Evolutionary conservation across 2,888 invertebrate genomes (phyloP), one percentile per base, ranked within the genome.

Genomic region (Atherix ibis): DNA sequence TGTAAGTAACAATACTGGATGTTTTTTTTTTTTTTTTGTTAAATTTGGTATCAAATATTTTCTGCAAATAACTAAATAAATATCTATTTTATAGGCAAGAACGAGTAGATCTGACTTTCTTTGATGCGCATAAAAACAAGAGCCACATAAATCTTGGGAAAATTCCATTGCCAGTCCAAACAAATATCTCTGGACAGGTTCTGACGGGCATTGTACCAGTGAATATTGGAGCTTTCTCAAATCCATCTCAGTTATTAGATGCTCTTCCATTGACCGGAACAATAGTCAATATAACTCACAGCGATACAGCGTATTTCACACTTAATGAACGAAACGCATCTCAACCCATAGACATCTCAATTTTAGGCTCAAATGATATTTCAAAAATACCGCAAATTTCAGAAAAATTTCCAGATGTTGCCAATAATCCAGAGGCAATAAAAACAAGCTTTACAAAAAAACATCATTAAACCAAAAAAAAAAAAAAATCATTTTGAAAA

Each of bases 41-140:
- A 17, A 34, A 19, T 24, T 15, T 18, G n/a, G 2, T 15, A 27
- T 9, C n/a, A n/a, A 18, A n/a, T n/a, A n/a, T n/a, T n/a, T n/a
- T n/a, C n/a, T n/a, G n/a, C n/a, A n/a, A n/a, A n/a, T n/a, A n/a
- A n/a, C n/a, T n/a, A n/a, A n/a, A 31, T 27, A 6, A 34, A n/a
- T 31, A 12, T 27, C 27, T 27, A 18, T 10, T 28, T 32, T 16
- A 34, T 44, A 66, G 67, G 5, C 63, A 65, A 36, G 67, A 69
- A 47, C 62, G 66, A 38, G 62, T 70, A 2, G 67, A 68, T 44
- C 46, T 70, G 24, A 65, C 67, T 15, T 67, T 69, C 49, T 70
- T 58, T 43, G 64, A 67, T 45, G 64, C 67, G 6, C 55, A 54
- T 31, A 52, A 53, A 31, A 69, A 69, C 42, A 56, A 59, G 17